A percentile compares a stretch with the other conserved stretches of the same genome.
These are phyloP conservation scores for Pristionchus pacificus DNA, from an alignment of 1,140 invertebrate genomes.

Conservation along the genomic window DNA sequence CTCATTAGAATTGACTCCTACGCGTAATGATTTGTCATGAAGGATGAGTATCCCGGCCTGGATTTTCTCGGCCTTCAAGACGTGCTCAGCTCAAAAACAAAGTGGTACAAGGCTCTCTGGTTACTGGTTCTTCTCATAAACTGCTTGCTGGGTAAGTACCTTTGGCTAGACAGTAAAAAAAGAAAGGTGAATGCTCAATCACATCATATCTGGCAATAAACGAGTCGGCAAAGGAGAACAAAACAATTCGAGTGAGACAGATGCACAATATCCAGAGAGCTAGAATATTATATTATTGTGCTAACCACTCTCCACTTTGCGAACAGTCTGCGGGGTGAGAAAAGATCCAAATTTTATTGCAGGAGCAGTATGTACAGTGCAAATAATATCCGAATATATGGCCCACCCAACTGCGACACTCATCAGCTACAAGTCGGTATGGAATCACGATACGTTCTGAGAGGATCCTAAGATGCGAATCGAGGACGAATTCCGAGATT, in stretches of 20 bases:
- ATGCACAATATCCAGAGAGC: no score
- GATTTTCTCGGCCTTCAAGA: background rate
- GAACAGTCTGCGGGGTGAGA: no score
- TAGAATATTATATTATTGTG: no score
- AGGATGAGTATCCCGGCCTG: background rate
- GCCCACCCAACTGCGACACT: background rate
- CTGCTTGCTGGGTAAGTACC: background rate
- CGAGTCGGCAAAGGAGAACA: no score
- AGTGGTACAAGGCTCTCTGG: background rate
- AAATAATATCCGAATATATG: background rate
- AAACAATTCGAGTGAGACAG: no score
- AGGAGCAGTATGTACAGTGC: background rate
- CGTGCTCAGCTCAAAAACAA: background rate
- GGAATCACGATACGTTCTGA: background rate
- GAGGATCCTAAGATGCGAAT: background rate
- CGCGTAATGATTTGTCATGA: background rate
- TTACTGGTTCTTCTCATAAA: background rate
- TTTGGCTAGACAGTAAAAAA: no score
- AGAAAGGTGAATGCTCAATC: background rate
- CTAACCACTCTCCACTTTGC: no score
- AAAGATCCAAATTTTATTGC: background rate
- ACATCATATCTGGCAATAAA: no score
- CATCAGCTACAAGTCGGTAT: background rate
- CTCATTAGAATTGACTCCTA: background rate
- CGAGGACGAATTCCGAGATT: no score